phyloP scores from a whole-genome alignment of 2,797 vertebrate genomes.

The Lithobates pipiens region DNA sequence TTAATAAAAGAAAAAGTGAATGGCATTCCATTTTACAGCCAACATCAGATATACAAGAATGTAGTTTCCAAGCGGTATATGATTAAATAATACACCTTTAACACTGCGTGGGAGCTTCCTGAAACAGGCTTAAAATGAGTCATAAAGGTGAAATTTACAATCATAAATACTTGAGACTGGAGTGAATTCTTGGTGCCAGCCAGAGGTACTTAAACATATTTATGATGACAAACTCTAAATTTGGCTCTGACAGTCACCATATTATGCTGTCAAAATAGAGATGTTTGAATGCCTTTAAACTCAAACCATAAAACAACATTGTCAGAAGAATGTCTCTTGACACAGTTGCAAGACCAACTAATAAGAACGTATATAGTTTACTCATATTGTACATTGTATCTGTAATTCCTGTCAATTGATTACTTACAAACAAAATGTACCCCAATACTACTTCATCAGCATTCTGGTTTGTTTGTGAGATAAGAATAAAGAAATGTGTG shows the following conservation, averaged over 20 bases:
- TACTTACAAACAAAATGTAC: no score
- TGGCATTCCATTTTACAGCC: not conserved
- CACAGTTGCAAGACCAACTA: not conserved
- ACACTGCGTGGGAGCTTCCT: constrained; percentile 42
- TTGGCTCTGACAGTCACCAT: not conserved
- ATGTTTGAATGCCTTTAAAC: not conserved
- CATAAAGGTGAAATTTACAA: constrained; percentile 43
- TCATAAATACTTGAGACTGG: constrained; percentile 28
- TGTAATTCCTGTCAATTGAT: not conserved
- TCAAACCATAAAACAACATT: not conserved
- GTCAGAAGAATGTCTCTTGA: not conserved
- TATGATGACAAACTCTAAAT: constrained; percentile 26
- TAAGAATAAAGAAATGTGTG: no score
- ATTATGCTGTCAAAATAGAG: constrained; percentile 27
- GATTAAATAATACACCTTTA: constrained; percentile 21
- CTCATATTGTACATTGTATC: not conserved
- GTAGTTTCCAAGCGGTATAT: constrained; percentile 3
- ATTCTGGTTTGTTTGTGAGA: no score
- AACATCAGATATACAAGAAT: constrained; percentile 14
- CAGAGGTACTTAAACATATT: constrained; percentile 30
- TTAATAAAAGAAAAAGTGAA: constrained; percentile 11
- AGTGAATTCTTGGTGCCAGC: constrained; percentile 29
- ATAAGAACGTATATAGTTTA: not conserved
- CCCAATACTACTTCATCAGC: no score
- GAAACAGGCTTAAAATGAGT: constrained; percentile 24